These are phyloP conservation scores for Folsomia manolachei DNA, from an alignment of 2,888 invertebrate genomes.

Conservation along the genomic window DNA sequence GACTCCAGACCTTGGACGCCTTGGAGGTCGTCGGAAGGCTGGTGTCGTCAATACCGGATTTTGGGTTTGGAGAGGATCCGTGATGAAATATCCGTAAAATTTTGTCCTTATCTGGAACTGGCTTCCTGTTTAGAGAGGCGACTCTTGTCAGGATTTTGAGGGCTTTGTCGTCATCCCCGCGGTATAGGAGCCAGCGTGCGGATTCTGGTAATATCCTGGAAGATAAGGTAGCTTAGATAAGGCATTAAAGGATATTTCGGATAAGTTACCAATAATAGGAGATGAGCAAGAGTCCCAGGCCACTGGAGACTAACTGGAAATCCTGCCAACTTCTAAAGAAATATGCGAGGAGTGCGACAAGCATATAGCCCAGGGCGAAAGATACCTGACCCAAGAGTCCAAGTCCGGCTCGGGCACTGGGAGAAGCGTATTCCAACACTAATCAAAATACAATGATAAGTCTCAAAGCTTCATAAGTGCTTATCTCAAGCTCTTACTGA, in stretches of 20 bases:
- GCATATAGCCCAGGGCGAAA: conserved; percentile 42
- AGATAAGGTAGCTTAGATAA: not conserved
- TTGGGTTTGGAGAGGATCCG: not conserved
- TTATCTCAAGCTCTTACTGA: conserved; percentile 32
- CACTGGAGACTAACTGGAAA: conserved; percentile 29
- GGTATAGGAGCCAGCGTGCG: conserved; percentile 37
- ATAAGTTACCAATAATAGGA: conserved; percentile 18
- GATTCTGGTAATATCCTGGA: conserved; percentile 39
- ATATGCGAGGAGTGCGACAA: conserved; percentile 32
- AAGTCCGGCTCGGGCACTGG: conserved; percentile 27
- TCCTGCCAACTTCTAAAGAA: conserved; percentile 31
- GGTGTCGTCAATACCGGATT: not conserved
- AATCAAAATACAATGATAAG: not conserved
- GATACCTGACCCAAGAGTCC: conserved; percentile 37
- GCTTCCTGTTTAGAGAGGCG: conserved; percentile 33
- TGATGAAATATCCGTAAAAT: conserved; percentile 24
- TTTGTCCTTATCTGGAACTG: conserved; percentile 18
- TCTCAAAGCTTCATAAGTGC: not conserved
- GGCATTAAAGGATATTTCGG: not conserved
- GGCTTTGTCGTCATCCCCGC: conserved; percentile 33
- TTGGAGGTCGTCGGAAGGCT: not conserved
- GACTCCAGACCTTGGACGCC: not conserved
- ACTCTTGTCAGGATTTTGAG: conserved; percentile 24
- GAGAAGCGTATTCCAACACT: conserved; percentile 40
- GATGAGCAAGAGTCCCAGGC: not conserved